Conservation (phyloP, 53 echinoderm and acorn worm species). For the Mesocentrotus franciscanus region DNA sequence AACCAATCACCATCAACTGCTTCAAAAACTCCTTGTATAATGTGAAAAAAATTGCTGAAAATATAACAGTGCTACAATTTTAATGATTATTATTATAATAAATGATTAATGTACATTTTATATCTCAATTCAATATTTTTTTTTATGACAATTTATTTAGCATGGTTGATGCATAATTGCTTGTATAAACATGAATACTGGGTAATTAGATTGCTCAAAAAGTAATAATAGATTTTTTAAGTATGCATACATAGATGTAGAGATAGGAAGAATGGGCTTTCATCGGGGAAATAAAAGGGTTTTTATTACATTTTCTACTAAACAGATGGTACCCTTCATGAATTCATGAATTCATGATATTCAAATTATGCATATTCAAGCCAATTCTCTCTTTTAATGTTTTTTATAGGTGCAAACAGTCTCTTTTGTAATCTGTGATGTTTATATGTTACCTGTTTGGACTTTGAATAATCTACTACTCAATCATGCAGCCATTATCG, state of each 20-base stretch:
- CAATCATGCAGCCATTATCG: neutral
- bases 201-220: neutral
- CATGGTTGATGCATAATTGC: slow-evolving; percentile 6
- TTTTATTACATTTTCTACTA: neutral
- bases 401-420: neutral
- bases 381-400: neutral
- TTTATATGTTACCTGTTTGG: neutral
- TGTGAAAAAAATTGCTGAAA: slow-evolving; percentile 24
- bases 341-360: neutral
- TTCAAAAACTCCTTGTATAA: slow-evolving; percentile 10
- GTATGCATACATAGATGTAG: neutral
- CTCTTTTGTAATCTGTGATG: neutral
- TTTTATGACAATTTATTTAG: neutral
- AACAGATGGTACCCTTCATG: neutral
- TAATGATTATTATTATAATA: slow-evolving; percentile 2
- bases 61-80: slow-evolving; percentile 34
- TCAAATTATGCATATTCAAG: neutral
- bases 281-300: neutral
- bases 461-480: neutral
- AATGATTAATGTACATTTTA: slow-evolving; percentile 35
- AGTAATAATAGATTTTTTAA: neutral
- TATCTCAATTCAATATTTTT: slow-evolving; percentile 28
- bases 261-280: neutral
- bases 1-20: slow-evolving; percentile 25
- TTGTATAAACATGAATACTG: neutral